Base-by-base conservation (phyloP, 2,797 vertebrate species). In the Odontamblyopus lacepedii region DNA sequence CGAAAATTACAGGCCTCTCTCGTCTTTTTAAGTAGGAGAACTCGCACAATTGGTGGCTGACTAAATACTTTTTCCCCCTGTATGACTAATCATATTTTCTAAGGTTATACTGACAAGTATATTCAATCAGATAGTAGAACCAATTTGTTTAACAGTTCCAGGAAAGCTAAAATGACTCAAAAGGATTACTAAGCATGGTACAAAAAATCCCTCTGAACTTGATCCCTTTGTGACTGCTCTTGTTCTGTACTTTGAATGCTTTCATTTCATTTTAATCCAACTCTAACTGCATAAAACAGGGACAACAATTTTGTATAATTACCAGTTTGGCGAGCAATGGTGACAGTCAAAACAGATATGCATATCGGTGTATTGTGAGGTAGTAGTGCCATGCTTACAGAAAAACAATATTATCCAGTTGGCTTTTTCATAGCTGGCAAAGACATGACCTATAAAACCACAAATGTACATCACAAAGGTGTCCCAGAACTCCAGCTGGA, bases 381-480 rank as follows among this genome's bases (percentile, higher is more conserved):
- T 38, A 38, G 55, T 56, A n/a, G 53, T 56, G 53, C 16, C 48
- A 51, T 15, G 32, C 32, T 6, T 35, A 35, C 32, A 35, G 32
- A 38, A 38, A 38, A 38, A 38, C 35, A 38, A 7, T 7, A 38
- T 38, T 48, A 48, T 15, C 44, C 44, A 48, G 16, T 48, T 16
- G 44, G 12, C 13, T 48, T 48, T 48, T 48, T 15, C 44, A 62
- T 63, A 18, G 69, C 67, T 59, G 59, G n/a, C 69, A 63, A 26
- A 44, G 16, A 27, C 57, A 9, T 64, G 23, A 64, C 35, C 38
- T 44, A 41, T 35, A 41, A 63, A 63, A 64, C 23, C 23, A 48
- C 38, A 64, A 26, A 64, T 44, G n/a, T 44, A 26, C 35, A 64
- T n/a, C 48, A 53, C 50, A 67, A 67, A 67, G 48, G 65, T 67